Conservation (phyloP, 1,140 invertebrate species). For the Latrodectus geometricus region DNA sequence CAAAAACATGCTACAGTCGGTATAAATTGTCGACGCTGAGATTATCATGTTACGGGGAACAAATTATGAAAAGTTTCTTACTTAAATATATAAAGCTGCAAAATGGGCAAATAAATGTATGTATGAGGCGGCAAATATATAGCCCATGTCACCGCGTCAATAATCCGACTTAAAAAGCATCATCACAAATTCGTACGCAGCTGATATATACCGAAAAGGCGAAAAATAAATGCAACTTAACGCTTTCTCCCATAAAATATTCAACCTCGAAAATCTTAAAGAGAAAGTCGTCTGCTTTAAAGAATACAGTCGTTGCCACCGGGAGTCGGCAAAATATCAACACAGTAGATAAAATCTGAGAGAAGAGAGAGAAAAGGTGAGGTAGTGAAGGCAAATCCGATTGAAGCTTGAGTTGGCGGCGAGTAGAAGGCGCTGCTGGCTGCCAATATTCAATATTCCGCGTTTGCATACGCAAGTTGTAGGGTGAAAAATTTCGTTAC, state of each 20-base stretch:
- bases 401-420: slow-evolving; percentile 14
- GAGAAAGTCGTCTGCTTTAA: slow-evolving; percentile 3
- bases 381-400: slow-evolving; percentile 39
- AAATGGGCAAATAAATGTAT: too few relatives aligned
- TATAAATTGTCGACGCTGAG: too few relatives aligned
- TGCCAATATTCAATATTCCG: slow-evolving; percentile 54
- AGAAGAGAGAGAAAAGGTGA: not conserved
- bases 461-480: slow-evolving; percentile 46
- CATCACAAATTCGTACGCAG: not conserved
- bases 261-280: not conserved
- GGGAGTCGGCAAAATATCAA: slow-evolving; percentile 19
- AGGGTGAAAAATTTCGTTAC: slow-evolving; percentile 42
- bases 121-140: not conserved
- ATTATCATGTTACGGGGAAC: too few relatives aligned
- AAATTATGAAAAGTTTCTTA: too few relatives aligned
- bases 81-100: too few relatives aligned
- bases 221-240: slow-evolving; percentile 10
- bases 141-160: not conserved
- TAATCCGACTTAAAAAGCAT: not conserved
- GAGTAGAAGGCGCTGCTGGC: not conserved
- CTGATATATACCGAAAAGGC: not conserved
- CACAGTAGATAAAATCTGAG: slow-evolving; percentile 41
- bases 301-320: slow-evolving; percentile 14
- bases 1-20: too few relatives aligned
- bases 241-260: not conserved